Conservation (phyloP, 2,797 vertebrate genomes). For the Anableps anableps region DNA sequence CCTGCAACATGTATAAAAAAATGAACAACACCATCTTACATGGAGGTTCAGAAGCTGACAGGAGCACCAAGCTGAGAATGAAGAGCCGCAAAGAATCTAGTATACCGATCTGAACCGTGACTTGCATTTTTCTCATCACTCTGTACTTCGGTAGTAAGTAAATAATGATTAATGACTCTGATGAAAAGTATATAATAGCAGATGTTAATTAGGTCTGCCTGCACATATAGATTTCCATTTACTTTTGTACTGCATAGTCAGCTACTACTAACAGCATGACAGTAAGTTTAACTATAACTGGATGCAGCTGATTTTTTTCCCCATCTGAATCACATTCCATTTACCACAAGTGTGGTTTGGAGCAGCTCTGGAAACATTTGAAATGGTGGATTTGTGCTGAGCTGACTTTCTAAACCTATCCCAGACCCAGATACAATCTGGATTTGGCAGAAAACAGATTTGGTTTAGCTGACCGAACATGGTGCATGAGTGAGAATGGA, state of each 20-base stretch:
- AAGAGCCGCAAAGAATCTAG: background rate
- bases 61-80: background rate
- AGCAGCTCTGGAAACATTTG: slow-evolving; percentile 6
- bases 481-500: slow-evolving; percentile 20
- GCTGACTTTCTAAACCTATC: background rate
- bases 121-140: background rate
- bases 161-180: background rate
- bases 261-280: background rate
- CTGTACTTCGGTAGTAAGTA: background rate
- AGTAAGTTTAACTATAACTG: background rate
- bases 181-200: background rate
- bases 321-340: background rate
- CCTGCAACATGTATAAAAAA: background rate
- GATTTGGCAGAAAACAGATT: background rate
- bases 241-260: background rate
- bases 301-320: background rate
- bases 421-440: background rate
- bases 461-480: slow-evolving; percentile 1
- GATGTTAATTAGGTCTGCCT: background rate
- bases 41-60: background rate
- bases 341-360: background rate
- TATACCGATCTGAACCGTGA: background rate
- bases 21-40: background rate
- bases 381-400: background rate
- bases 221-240: background rate